These are phyloP conservation scores for Cranoglanis bouderius DNA, from an alignment of 2,113 vertebrate species.

Conservation along the genomic window DNA sequence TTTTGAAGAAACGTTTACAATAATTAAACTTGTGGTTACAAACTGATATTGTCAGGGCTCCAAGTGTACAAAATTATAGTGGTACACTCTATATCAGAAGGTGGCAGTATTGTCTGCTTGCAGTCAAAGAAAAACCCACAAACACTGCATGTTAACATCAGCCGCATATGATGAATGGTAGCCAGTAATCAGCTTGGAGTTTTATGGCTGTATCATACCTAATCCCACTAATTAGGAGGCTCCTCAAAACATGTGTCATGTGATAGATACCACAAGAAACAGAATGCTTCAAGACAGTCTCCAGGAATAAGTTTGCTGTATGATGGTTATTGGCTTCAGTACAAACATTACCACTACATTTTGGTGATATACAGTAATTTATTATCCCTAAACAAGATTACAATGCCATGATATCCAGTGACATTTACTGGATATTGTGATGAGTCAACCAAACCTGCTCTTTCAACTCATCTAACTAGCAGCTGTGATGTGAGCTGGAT, in stretches of 20 bases:
- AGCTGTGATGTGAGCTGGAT: too few species aligned
- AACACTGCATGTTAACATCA: neutral
- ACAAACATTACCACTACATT: neutral
- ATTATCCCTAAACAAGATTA: neutral
- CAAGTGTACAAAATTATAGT: neutral
- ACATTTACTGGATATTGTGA: neutral
- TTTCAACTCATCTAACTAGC: neutral
- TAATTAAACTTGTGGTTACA: neutral
- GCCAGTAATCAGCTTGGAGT: neutral
- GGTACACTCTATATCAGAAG: neutral
- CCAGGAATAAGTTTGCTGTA: neutral
- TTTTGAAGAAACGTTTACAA: neutral
- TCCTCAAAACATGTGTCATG: neutral
- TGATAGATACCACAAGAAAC: neutral
- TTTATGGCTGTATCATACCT: neutral
- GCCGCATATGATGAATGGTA: neutral
- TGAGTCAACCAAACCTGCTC: neutral
- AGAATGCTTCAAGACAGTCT: neutral
- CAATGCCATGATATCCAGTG: neutral
- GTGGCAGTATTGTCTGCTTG: constrained; percentile 22
- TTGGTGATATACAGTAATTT: neutral
- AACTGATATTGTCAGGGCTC: neutral
- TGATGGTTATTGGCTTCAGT: neutral
- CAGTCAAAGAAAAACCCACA: neutral
- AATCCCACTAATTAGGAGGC: neutral